Conservation (phyloP, 2,888 invertebrate genomes). For the Leptura quadrifasciata region DNA sequence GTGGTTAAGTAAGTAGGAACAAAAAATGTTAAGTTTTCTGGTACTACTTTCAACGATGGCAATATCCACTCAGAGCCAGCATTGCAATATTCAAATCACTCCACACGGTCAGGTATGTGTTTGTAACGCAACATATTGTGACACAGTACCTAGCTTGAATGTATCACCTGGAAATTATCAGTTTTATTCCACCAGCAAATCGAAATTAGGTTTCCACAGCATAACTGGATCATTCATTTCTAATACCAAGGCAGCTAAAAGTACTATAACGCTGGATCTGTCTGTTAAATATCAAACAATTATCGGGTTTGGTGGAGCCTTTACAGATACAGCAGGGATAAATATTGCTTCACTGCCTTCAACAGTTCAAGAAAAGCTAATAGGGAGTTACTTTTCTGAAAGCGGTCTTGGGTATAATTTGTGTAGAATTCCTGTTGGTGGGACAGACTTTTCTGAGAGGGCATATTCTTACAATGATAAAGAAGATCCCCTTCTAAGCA, state of each 20-base stretch:
- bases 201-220: conserved; percentile 77
- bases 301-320: conserved; percentile 89
- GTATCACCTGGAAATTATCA: conserved; percentile 58
- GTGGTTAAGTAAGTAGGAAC: background rate
- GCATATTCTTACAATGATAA: conserved; percentile 85
- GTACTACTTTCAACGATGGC: background rate
- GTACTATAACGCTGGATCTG: background rate
- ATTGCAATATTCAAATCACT: background rate
- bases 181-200: conserved; percentile 71
- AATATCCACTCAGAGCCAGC: background rate
- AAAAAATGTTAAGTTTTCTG: background rate
- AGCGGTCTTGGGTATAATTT: conserved; percentile 86
- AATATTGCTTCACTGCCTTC: conserved; percentile 80
- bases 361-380: conserved; percentile 70
- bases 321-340: conserved; percentile 80
- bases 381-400: conserved; percentile 83
- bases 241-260: background rate
- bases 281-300: conserved; percentile 78
- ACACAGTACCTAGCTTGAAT: conserved; percentile 66
- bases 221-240: conserved; percentile 70
- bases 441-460: conserved; percentile 88
- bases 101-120: conserved; percentile 68
- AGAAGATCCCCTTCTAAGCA: background rate
- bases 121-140: conserved; percentile 73
- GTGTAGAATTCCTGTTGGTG: conserved; percentile 88